Evolutionary conservation across 2,113 vertebrate species (phyloP).

Genomic region (Zapornia atra): DNA sequence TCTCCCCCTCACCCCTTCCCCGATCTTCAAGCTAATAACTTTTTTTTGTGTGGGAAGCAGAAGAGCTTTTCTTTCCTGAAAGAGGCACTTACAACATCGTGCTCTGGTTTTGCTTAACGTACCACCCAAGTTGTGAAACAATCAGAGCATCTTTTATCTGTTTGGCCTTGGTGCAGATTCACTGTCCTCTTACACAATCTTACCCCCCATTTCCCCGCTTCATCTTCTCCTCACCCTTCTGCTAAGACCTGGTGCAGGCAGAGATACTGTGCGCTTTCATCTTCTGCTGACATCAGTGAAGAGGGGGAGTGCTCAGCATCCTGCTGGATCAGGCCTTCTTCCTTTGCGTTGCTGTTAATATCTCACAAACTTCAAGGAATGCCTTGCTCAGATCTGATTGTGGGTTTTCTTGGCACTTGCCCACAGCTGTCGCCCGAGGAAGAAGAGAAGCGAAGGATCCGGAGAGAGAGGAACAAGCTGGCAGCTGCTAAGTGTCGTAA

Average conservation of each 20-base stretch:
- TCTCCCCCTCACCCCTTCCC: constrained; percentile 1
- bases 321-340: constrained; percentile 40
- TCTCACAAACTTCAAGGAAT: constrained; percentile 41
- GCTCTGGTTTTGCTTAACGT: constrained; percentile 65
- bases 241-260: neutral
- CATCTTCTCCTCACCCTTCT: neutral
- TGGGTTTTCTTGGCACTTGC: constrained; percentile 58
- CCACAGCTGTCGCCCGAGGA: constrained; percentile 95
- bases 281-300: constrained; percentile 35
- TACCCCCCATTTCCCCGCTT: neutral
- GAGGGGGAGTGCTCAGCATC: constrained; percentile 17
- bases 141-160: constrained; percentile 67
- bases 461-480: constrained; percentile 97
- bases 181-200: constrained; percentile 68
- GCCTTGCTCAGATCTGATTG: constrained; percentile 53
- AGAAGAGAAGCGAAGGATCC: constrained; percentile 95
- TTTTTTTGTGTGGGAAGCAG: constrained; percentile 61
- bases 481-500: constrained; percentile 98
- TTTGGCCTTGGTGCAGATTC: constrained; percentile 69
- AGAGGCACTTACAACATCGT: constrained; percentile 59
- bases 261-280: constrained; percentile 37
- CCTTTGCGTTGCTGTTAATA: constrained; percentile 5
- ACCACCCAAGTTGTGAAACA: constrained; percentile 74
- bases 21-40: constrained; percentile 24
- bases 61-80: constrained; percentile 60